Conservation (phyloP, 1,140 invertebrate species). For the Drosophila rufa region DNA sequence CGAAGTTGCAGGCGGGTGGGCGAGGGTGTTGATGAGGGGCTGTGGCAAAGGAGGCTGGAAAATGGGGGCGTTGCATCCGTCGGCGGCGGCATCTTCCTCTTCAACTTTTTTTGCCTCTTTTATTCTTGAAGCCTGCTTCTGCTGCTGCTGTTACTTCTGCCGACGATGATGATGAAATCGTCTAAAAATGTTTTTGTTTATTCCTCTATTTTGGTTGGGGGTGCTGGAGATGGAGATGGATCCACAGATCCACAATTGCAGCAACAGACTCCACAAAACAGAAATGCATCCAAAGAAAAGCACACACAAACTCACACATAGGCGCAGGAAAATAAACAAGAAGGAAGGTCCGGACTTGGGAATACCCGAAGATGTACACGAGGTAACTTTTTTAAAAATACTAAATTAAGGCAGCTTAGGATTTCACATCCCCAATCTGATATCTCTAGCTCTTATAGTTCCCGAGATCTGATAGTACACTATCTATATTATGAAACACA, state of each 20-base stretch:
- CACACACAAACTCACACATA: constrained; percentile 1
- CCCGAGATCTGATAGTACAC: not conserved
- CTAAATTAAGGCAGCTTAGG: rapidly evolving
- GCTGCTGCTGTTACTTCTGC: constrained; percentile 1
- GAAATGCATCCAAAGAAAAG: constrained; percentile 6
- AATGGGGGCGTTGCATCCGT: constrained; percentile 28
- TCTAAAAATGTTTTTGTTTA: constrained; percentile 77
- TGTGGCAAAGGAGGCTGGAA: not conserved
- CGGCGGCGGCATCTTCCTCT: constrained; percentile 19
- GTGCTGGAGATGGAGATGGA: not conserved
- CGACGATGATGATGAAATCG: constrained; percentile 60
- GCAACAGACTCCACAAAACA: constrained; percentile 22
- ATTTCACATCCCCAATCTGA: not conserved
- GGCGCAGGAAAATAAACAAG: not conserved
- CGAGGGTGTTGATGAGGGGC: not conserved
- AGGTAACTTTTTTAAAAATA: not conserved
- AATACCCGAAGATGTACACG: not conserved
- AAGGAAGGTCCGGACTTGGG: not conserved
- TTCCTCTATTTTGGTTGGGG: constrained; percentile 33
- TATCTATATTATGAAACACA: too few species aligned
- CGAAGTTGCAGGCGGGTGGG: constrained; percentile 11
- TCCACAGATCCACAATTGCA: constrained; percentile 24
- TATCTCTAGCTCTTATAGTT: not conserved
- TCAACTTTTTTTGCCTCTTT: constrained; percentile 1
- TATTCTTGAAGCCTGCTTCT: constrained; percentile 20